phyloP scores from a whole-genome alignment of 2,113 vertebrate species.

The Myiagra hebetior region DNA sequence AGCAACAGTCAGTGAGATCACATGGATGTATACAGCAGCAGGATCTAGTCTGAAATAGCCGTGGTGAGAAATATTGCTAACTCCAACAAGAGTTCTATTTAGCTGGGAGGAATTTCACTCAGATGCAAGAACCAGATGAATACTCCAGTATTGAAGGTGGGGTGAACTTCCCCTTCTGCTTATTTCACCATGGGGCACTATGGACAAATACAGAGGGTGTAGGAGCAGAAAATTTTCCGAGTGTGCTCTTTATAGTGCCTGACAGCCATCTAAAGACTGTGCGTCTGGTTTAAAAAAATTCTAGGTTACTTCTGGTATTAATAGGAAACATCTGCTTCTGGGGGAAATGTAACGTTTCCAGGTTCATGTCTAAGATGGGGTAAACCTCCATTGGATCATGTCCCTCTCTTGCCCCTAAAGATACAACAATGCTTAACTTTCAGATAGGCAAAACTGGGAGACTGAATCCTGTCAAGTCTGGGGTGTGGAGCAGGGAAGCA shows the following conservation, averaged over 20 bases:
- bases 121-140: fast-evolving
- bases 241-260: not conserved
- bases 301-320: not conserved
- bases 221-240: not conserved
- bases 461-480: not conserved
- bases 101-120: not conserved
- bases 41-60: not conserved
- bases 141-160: not conserved
- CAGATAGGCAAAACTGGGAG: not conserved
- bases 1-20: not conserved
- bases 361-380: not conserved
- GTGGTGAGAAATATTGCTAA: not conserved
- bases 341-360: not conserved
- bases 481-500: not conserved
- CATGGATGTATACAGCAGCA: not conserved
- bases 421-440: not conserved
- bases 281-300: not conserved
- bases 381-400: not conserved
- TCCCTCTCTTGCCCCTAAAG: not conserved
- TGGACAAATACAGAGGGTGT: not conserved
- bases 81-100: not conserved
- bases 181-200: not conserved
- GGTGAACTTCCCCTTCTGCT: not conserved
- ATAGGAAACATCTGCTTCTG: not conserved
- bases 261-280: not conserved